Percentiles rank a stretch among this genome's conserved stretches.
phyloP scores from a whole-genome alignment of 2,113 vertebrate genomes.

The Lepus europaeus region DNA sequence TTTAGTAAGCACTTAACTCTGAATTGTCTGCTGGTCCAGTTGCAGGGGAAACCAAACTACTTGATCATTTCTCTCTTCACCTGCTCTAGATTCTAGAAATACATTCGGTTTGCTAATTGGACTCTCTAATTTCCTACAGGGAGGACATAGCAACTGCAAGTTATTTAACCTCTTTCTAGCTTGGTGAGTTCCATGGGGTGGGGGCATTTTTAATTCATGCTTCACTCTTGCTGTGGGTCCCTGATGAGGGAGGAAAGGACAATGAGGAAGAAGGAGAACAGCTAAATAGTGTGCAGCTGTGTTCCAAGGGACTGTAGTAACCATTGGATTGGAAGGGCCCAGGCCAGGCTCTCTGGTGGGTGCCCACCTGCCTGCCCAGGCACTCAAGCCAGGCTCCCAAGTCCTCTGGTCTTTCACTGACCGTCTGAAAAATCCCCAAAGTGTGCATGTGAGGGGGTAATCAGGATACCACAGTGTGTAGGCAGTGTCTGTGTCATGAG shows the following conservation, averaged over 20 bases:
- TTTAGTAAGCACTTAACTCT: neutral
- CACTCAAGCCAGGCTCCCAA: neutral
- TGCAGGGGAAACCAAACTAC: conserved; percentile 30
- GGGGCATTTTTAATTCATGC: conserved; percentile 70
- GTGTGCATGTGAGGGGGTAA: accelerated
- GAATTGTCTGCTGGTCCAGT: conserved; percentile 48
- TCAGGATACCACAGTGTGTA: neutral
- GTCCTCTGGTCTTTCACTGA: neutral
- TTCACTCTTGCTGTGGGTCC: neutral
- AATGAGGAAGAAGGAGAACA: too few species aligned
- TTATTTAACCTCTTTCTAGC: conserved; percentile 80
- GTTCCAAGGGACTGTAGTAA: too few species aligned
- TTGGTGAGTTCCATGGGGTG: conserved; percentile 74
- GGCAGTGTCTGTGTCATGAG: neutral
- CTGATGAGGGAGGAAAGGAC: neutral
- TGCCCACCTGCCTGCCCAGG: neutral
- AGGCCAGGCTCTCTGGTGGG: too few species aligned
- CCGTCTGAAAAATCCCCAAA: neutral
- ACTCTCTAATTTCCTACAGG: conserved; percentile 81
- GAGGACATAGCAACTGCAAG: conserved; percentile 81
- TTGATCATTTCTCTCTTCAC: conserved; percentile 57
- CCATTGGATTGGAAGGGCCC: too few species aligned
- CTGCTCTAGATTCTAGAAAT: conserved; percentile 49
- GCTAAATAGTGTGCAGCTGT: too few species aligned
- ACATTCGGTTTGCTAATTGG: conserved; percentile 82